These are phyloP conservation scores for Leptocoma aspasia DNA, from an alignment of 2,113 vertebrate genomes.

Conservation along the genomic window DNA sequence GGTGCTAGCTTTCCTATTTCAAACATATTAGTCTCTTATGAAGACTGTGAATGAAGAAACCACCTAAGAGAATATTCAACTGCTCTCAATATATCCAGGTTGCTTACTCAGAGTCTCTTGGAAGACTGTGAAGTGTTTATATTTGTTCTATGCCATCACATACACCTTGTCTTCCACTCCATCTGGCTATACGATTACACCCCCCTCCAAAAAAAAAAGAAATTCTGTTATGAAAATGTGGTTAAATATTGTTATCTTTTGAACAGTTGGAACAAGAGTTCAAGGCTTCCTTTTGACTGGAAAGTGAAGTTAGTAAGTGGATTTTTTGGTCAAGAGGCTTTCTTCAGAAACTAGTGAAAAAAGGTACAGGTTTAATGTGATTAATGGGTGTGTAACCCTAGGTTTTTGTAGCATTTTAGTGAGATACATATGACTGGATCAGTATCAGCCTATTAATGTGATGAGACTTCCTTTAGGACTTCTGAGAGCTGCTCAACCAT, in stretches of 20 bases:
- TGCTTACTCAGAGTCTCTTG: neutral
- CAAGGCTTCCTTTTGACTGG: neutral
- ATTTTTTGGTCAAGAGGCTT: neutral
- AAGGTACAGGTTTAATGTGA: neutral
- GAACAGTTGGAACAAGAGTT: neutral
- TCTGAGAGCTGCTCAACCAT: neutral
- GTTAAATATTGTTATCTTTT: neutral
- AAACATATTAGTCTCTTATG: neutral
- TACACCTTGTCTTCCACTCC: neutral
- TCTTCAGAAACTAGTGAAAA: neutral
- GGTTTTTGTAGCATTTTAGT: neutral
- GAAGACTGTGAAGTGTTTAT: neutral
- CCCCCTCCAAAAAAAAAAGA: accelerated
- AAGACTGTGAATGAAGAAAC: neutral
- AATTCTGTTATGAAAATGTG: neutral
- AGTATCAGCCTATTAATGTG: neutral
- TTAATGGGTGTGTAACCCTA: neutral
- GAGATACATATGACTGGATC: neutral
- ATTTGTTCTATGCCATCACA: neutral
- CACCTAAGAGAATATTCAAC: neutral
- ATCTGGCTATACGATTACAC: neutral
- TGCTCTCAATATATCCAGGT: neutral
- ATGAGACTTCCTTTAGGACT: neutral
- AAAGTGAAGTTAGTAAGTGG: neutral
- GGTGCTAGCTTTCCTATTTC: neutral